These are phyloP conservation scores for Ara ararauna DNA, from an alignment of 2,797 vertebrate species.

Conservation along the genomic window DNA sequence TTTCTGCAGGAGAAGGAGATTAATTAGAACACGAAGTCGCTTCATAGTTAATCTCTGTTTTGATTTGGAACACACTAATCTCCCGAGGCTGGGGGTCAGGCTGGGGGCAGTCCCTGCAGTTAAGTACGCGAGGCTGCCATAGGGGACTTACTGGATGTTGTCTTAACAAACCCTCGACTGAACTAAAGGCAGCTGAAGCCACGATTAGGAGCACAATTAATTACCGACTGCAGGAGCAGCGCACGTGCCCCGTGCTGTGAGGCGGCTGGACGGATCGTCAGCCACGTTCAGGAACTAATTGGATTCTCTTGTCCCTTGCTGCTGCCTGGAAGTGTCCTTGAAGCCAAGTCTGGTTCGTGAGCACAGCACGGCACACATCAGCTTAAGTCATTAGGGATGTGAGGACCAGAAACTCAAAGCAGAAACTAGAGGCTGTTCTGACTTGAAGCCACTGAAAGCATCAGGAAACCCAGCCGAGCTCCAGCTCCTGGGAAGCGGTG, in stretches of 20 bases:
- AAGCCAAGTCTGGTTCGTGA: neutral
- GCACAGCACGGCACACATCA: neutral
- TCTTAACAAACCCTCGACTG: neutral
- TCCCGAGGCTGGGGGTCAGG: neutral
- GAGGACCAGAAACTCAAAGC: neutral
- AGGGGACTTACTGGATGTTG: neutral
- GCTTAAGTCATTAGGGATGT: neutral
- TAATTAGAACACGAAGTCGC: neutral
- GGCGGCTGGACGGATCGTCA: neutral
- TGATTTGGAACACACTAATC: neutral
- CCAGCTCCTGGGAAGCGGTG: neutral
- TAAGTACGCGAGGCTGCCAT: neutral
- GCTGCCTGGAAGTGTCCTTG: slow-evolving; percentile 2
- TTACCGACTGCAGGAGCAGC: neutral
- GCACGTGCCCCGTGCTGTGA: neutral
- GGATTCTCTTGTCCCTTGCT: neutral
- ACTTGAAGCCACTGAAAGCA: neutral
- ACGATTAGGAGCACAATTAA: neutral
- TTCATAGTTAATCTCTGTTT: neutral
- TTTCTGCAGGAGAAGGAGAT: slow-evolving; percentile 1
- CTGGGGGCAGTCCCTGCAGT: neutral
- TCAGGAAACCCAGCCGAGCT: neutral
- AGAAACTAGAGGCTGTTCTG: neutral
- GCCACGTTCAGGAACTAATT: neutral
- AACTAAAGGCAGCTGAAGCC: slow-evolving; percentile 12